Evolutionary conservation across 2,888 invertebrate genomes (phyloP), one percentile per base, ranked within the genome.

Genomic region (Lasioglossum zephyrum): DNA sequence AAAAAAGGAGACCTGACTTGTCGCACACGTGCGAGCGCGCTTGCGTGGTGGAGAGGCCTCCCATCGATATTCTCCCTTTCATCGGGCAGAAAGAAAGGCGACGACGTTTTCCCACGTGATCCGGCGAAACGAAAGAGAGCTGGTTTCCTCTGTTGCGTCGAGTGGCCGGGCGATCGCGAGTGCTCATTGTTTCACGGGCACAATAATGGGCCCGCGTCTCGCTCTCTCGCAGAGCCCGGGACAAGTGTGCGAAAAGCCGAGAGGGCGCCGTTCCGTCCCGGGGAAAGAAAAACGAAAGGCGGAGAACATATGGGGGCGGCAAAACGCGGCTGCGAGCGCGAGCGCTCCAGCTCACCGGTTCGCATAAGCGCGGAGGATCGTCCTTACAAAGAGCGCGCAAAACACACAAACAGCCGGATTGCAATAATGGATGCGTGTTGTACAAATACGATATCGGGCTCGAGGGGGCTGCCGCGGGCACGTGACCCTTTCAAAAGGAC

Each of bases 381-480:
- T 63, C 63, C 86, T 82, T 84, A 88, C 90, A 90, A 90, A 87
- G 89, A 88, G 89, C 66, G 89, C 88, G 87, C 87, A 93, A 94
- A 94, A 94, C 93, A 94, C 92, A 93, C 94, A 94, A 94, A 94
- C 94, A 94, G 84, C 92, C 93, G 93, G 92, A 94, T 94, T 93
- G 93, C 93, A 94, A 94, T 94, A 94, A 94, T 94, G 93, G 93
- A 93, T 92, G 94, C 93, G 94, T 94, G 94, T 93, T 93, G 93
- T 94, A 94, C 94, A 94, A 94, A 94, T 94, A 94, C 94, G 94
- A 94, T 94, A 94, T 94, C 93, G 94, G 93, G 39, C 87, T 92
- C 89, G 92, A 92, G 92, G 93, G 93, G 92, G 89, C 90, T 83
- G 90, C 88, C 89, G 84, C 90, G 90, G 92, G 91, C 94, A 94